phyloP scores from a whole-genome alignment of 2,888 invertebrate species.

The Argyresthia albistria region DNA sequence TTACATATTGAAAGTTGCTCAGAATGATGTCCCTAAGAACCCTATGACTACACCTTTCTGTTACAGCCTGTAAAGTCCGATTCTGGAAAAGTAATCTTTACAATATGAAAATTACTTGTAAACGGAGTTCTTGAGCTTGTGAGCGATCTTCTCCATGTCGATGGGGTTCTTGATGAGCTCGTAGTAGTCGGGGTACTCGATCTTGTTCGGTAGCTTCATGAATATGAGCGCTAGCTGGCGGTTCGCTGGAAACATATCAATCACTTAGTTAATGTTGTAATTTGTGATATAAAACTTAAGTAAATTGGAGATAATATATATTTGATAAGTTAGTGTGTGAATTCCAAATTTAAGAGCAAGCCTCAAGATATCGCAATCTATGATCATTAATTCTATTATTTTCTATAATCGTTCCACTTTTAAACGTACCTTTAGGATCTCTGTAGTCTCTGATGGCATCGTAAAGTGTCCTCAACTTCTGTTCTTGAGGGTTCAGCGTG shows the following conservation, averaged over 20 bases:
- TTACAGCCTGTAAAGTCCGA: too few species aligned
- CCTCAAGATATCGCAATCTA: too few species aligned
- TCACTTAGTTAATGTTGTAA: too few species aligned
- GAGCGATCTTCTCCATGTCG: conserved; percentile 94
- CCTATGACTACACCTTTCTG: too few species aligned
- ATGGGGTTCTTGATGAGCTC: conserved; percentile 97
- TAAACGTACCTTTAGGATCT: conserved; percentile 50
- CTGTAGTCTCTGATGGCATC: conserved; percentile 92
- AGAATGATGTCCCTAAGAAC: too few species aligned
- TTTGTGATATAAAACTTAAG: too few species aligned
- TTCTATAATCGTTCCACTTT: neutral
- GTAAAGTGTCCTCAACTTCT: conserved; percentile 88
- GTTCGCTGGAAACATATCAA: conserved; percentile 75
- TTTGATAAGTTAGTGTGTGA: too few species aligned
- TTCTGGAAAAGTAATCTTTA: neutral
- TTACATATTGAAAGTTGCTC: too few species aligned
- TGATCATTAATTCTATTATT: too few species aligned
- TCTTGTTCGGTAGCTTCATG: conserved; percentile 93
- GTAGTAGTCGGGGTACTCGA: conserved; percentile 97
- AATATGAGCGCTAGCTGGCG: conserved; percentile 96
- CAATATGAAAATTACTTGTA: conserved; percentile 67
- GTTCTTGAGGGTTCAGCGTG: conserved; percentile 74
- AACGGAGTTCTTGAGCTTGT: conserved; percentile 81
- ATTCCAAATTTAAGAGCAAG: too few species aligned
- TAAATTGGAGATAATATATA: too few species aligned